Evolutionary conservation across 2,888 invertebrate genomes (phyloP), one percentile per base, ranked within the genome.

Genomic region (Hoplodrina blanda): DNA sequence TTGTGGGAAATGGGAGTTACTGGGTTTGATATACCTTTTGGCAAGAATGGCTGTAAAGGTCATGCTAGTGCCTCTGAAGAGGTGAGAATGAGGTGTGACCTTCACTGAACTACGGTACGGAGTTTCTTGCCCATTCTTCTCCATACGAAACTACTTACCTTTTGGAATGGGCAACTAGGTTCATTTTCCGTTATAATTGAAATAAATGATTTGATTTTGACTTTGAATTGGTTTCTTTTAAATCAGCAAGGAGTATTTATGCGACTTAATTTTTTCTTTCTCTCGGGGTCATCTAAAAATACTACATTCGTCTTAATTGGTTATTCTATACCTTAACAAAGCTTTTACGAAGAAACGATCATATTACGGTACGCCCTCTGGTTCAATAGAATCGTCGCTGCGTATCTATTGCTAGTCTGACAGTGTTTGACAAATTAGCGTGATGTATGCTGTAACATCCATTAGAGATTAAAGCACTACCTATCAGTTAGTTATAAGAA

Each of bases 1-100:
- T 72, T 75, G 81, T 71, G 76, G 71, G 71, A 60, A 75, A 83
- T 77, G 77, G 70, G 60, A 68, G 50, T 59, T 71, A 70, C 57
- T 59, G 64, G 60, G 63, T 71, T 61, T 74, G 63, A 62, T 67
- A 44, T n/a, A 70, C 53, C 54, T 72, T 66, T 53, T 49, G 19
- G 1, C 17, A 30, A 30, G 19, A 37, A 25, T 55, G 33, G 30
- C 7, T 30, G 20, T 30, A 55, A 20, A 46, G 41, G 19, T 41
- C 19, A 13, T 37, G 11, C 19, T 15, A 11, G 5, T 5, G 19
- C 10, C 17, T 25, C 17, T 55, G 17, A 11, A 46, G 7, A 46
- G 46, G 11, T 33, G 8, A 3, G 11, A 74, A 75, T 19, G 37
- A 72, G 44, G 74, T 19, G 61, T 30, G 49, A 41, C 15, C n/a